A percentile compares a stretch with the other conserved stretches of the same genome.
Evolutionary conservation across 2,113 vertebrate genomes (phyloP).

Genomic region (Ciconia boyciana): DNA sequence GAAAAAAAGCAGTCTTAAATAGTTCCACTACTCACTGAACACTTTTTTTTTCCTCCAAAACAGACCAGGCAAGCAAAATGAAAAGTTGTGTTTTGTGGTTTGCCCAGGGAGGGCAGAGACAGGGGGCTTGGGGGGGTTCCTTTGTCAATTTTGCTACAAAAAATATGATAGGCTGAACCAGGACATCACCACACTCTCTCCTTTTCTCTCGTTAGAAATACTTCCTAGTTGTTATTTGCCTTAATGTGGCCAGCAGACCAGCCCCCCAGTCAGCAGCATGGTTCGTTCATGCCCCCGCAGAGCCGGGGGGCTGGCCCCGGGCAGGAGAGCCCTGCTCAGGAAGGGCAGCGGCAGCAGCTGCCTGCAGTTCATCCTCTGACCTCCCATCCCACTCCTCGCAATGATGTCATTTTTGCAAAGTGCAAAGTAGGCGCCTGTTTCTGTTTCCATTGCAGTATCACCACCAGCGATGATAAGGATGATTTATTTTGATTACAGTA

Average conservation of each 20-base stretch:
- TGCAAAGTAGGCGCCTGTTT: neutral
- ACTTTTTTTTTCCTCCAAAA: neutral
- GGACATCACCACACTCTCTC: neutral
- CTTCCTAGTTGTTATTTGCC: neutral
- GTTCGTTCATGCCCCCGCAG: fast-evolving
- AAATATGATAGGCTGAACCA: neutral
- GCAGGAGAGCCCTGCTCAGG: neutral
- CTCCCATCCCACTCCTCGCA: neutral
- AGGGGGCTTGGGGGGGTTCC: neutral
- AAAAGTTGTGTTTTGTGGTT: neutral
- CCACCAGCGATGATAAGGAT: neutral
- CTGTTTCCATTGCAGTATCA: neutral
- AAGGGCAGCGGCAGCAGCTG: neutral
- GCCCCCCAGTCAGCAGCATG: fast-evolving
- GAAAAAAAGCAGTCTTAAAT: neutral
- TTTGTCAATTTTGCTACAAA: neutral
- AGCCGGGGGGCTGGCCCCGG: neutral
- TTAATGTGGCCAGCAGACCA: neutral
- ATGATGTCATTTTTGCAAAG: neutral
- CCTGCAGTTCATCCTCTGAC: neutral
- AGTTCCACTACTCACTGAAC: neutral
- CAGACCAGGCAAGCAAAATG: neutral
- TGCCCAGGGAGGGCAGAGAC: neutral
- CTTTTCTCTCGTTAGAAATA: neutral
- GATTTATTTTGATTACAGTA: constrained; percentile 61